phyloP scores from a whole-genome alignment of 2,888 invertebrate species.

The Ditula angustiorana region DNA sequence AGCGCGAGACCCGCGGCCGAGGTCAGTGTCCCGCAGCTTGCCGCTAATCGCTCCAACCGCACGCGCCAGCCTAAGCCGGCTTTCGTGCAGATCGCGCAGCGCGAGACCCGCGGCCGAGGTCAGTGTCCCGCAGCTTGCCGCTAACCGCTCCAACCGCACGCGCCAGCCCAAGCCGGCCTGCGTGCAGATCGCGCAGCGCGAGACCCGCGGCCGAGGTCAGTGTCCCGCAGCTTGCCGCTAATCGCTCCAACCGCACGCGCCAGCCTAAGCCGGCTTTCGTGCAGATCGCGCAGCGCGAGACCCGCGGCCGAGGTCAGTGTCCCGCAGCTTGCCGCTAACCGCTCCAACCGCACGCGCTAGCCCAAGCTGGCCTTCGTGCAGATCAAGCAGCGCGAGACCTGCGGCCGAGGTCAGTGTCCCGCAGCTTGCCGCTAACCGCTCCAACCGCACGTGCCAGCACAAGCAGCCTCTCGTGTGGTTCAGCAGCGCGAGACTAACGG shows the following conservation, averaged over 20 bases:
- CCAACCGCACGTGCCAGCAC: not conserved
- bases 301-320: too few relatives aligned
- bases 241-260: too few relatives aligned
- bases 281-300: conserved; percentile 68
- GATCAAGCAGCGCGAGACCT: conserved; percentile 68
- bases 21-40: conserved; percentile 34
- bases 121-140: not conserved
- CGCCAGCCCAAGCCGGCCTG: conserved; percentile 62
- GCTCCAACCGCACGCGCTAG: conserved; percentile 77
- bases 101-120: not conserved
- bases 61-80: too few relatives aligned
- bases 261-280: conserved; percentile 76
- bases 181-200: conserved; percentile 64
- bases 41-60: too few relatives aligned
- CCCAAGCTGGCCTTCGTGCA: conserved; percentile 77
- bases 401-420: conserved; percentile 60
- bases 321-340: too few relatives aligned
- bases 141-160: too few relatives aligned
- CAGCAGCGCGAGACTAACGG: not conserved
- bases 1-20: not conserved
- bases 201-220: conserved; percentile 57
- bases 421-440: conserved; percentile 34
- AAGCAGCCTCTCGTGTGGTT: conserved; percentile 2
- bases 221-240: conserved; percentile 74
- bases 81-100: not conserved